A percentile compares a stretch with the other conserved stretches of the same genome.
These are phyloP conservation scores for Thunnus thynnus DNA, from an alignment of 2,113 vertebrate genomes.

Conservation along the genomic window DNA sequence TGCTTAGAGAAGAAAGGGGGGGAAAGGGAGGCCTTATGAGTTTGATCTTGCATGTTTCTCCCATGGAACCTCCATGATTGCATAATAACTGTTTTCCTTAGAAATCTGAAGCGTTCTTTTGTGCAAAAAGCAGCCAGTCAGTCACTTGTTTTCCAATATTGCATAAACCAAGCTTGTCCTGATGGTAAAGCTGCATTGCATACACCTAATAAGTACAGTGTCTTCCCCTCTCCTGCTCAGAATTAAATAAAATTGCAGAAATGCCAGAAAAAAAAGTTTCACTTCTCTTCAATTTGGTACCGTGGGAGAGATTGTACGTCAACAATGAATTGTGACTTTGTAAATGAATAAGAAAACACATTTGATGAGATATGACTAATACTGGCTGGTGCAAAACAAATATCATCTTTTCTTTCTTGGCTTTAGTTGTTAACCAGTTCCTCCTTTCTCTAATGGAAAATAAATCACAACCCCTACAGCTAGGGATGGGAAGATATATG, in stretches of 20 bases:
- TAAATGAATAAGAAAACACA: background rate
- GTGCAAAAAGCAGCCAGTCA: background rate
- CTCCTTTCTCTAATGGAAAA: conserved; percentile 26
- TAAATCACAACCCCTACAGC: conserved; percentile 31
- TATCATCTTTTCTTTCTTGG: background rate
- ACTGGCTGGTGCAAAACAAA: background rate
- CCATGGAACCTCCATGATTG: conserved; percentile 18
- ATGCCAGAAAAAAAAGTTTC: conserved; percentile 6
- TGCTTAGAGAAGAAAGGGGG: background rate
- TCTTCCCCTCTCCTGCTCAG: background rate
- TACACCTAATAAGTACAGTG: background rate
- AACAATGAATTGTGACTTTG: background rate
- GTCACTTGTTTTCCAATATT: background rate
- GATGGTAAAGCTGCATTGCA: background rate
- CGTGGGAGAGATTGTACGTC: background rate
- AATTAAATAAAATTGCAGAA: background rate
- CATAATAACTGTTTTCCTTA: conserved; percentile 36
- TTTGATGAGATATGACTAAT: conserved; percentile 1
- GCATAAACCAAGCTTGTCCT: background rate
- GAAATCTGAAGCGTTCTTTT: conserved; percentile 35
- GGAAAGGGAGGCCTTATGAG: conserved; percentile 8
- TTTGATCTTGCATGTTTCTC: conserved; percentile 28
- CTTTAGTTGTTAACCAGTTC: conserved; percentile 22
- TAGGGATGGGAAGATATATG: no score
- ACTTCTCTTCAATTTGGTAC: background rate